phyloP scores from a whole-genome alignment of 2,888 invertebrate species.

The Morinoia aosen region DNA sequence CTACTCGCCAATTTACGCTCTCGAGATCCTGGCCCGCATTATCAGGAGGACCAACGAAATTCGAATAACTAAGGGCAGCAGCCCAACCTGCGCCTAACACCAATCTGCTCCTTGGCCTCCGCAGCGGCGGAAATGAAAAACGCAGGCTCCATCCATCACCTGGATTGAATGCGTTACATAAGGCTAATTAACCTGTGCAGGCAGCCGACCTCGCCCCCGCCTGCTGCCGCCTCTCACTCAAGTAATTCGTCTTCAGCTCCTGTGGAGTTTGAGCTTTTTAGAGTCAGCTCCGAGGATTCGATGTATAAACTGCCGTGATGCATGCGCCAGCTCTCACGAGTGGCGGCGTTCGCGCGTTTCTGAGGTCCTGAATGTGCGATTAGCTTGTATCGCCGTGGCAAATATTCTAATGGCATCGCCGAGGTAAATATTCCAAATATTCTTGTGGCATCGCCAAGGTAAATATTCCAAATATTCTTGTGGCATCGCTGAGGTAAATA shows the following conservation, averaged over 20 bases:
- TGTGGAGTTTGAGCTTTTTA: background rate
- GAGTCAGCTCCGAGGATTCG: background rate
- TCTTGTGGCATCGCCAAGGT: too few relatives aligned
- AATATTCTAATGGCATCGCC: too few relatives aligned
- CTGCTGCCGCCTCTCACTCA: background rate
- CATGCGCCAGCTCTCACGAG: background rate
- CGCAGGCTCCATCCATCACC: background rate
- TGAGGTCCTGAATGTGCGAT: background rate
- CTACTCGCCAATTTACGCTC: background rate
- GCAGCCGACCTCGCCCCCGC: background rate
- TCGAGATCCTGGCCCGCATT: background rate
- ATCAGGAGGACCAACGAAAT: background rate
- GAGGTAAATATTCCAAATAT: too few relatives aligned
- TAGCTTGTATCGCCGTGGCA: background rate
- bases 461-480: too few relatives aligned
- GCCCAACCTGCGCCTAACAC: background rate
- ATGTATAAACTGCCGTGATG: slow-evolving; percentile 14
- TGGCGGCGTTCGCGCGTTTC: background rate
- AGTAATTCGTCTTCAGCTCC: slow-evolving; percentile 23
- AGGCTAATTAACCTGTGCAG: slow-evolving; percentile 5
- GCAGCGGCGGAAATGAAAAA: slow-evolving; percentile 12
- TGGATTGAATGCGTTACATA: slow-evolving; percentile 19
- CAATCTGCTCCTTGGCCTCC: background rate
- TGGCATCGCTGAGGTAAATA: too few relatives aligned
- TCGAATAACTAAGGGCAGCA: background rate